phyloP scores from a whole-genome alignment of 1,140 invertebrate species.

The Panagrolaimus sp. region DNA sequence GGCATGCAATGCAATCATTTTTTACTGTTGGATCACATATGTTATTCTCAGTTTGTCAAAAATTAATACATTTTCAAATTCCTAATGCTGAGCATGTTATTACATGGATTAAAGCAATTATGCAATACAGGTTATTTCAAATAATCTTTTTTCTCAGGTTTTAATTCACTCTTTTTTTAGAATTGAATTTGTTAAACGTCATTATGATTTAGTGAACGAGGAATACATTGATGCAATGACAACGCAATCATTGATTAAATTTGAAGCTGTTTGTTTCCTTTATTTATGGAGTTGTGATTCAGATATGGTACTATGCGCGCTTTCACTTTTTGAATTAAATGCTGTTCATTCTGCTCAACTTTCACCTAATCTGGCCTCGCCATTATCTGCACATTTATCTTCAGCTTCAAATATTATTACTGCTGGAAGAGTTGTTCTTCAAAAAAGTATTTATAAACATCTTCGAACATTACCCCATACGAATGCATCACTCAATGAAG shows the following conservation, averaged over 20 bases:
- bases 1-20: constrained; percentile 60
- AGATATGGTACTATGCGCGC: constrained; percentile 65
- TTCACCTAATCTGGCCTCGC: constrained; percentile 62
- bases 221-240: constrained; percentile 75
- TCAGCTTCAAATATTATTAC: constrained; percentile 26
- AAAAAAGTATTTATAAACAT: constrained; percentile 23
- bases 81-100: constrained; percentile 91
- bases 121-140: constrained; percentile 80
- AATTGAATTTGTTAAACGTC: constrained; percentile 79
- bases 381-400: constrained; percentile 85
- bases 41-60: constrained; percentile 91
- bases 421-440: constrained; percentile 25
- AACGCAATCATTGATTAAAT: constrained; percentile 79
- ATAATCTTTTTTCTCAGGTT: neutral
- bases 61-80: constrained; percentile 92
- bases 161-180: neutral
- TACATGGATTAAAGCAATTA: constrained; percentile 87
- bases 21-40: constrained; percentile 96
- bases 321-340: constrained; percentile 24
- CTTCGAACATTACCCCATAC: constrained; percentile 21
- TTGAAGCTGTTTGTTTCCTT: constrained; percentile 84
- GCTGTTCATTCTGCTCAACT: constrained; percentile 19
- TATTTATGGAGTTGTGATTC: constrained; percentile 96
- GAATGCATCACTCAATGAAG: constrained; percentile 19
- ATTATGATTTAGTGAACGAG: constrained; percentile 81